Evolutionary conservation across 2,797 vertebrate genomes (phyloP).

Genomic region (Scolopax bukidnonensis): DNA sequence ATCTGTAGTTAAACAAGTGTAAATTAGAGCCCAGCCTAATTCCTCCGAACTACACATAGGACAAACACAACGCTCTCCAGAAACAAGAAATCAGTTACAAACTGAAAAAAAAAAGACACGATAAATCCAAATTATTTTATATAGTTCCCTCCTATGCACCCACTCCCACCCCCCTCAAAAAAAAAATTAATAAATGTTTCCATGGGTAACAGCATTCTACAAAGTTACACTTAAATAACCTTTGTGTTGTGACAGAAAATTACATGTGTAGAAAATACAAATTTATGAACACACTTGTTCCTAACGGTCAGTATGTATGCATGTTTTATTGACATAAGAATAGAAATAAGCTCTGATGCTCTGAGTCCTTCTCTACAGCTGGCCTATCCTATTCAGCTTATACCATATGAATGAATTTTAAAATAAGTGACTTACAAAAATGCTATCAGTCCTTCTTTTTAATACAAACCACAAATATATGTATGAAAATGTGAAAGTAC

Average conservation of each 20-base stretch:
- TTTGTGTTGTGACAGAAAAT: neutral
- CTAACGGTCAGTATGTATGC: too few species aligned
- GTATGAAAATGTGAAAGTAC: neutral
- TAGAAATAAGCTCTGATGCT: neutral
- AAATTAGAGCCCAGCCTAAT: conserved; percentile 77
- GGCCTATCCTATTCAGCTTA: neutral
- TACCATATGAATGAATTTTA: neutral
- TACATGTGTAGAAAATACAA: neutral
- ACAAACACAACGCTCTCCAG: conserved; percentile 1
- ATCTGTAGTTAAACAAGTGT: conserved; percentile 83
- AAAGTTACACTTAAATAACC: neutral
- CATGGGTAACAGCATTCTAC: neutral
- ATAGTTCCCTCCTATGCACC: neutral
- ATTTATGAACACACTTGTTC: neutral
- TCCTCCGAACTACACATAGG: conserved; percentile 36
- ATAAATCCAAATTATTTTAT: neutral
- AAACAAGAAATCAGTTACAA: conserved; percentile 40
- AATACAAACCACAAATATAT: neutral
- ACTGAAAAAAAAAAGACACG: neutral
- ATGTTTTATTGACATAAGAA: neutral
- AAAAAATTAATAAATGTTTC: neutral
- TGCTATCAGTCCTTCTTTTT: neutral
- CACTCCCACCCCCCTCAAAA: rapidly evolving
- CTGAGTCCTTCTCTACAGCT: neutral
- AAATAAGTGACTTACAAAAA: neutral